These are phyloP conservation scores for Magallana angulata DNA, from an alignment of 1,140 invertebrate species.

Conservation along the genomic window DNA sequence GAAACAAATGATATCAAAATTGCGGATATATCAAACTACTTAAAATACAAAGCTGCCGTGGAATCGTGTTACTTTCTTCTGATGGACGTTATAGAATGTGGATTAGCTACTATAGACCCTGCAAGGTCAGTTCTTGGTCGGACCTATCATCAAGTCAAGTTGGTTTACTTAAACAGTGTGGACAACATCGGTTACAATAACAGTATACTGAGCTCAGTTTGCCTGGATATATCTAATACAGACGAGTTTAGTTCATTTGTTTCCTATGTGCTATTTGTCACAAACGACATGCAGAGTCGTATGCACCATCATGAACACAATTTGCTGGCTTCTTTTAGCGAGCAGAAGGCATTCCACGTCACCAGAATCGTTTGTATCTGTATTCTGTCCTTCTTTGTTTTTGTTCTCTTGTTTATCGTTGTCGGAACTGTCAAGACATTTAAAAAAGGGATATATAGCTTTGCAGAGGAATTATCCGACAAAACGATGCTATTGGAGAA, in stretches of 20 bases:
- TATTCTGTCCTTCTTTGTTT: constrained; percentile 43
- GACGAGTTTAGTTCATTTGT: neutral
- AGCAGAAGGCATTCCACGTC: neutral
- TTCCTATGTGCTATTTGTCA: constrained; percentile 5
- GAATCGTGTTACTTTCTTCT: neutral
- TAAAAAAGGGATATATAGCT: constrained; percentile 9
- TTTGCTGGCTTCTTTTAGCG: neutral
- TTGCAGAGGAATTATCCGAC: constrained; percentile 27
- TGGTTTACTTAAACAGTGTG: neutral
- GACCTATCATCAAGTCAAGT: constrained; percentile 1
- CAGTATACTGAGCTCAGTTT: neutral
- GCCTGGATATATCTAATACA: neutral
- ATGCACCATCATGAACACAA: neutral
- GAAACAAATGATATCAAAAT: neutral
- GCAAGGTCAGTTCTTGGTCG: neutral
- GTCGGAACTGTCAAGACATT: constrained; percentile 11
- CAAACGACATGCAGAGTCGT: neutral
- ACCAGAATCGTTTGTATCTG: constrained; percentile 21
- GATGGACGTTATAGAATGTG: constrained; percentile 2
- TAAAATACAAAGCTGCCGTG: constrained; percentile 3
- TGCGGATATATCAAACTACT: neutral
- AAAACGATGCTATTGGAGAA: constrained; percentile 63
- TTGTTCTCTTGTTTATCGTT: constrained; percentile 32
- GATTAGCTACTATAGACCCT: neutral
- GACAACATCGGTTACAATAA: neutral